Conservation (phyloP, 2,113 vertebrate genomes). For the Antechinus flavipes region DNA sequence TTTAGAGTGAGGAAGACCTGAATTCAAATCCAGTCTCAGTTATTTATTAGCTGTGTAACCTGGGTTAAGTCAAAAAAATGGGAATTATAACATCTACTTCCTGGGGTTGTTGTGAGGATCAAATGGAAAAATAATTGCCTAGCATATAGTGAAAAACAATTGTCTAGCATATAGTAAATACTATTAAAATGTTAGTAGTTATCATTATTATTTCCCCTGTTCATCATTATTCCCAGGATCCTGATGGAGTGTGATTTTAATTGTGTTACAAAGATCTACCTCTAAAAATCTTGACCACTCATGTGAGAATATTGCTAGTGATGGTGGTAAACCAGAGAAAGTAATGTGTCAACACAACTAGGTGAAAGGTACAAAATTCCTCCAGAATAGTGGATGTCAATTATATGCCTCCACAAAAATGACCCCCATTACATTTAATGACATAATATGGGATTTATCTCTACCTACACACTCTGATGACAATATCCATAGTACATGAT, state of each 20-base stretch:
- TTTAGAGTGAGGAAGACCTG: neutral
- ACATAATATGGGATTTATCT: neutral
- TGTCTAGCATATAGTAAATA: neutral
- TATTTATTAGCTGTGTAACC: neutral
- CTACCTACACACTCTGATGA: neutral
- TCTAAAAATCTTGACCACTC: neutral
- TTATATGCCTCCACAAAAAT: neutral
- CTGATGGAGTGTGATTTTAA: neutral
- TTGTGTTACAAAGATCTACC: neutral
- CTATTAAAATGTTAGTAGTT: neutral
- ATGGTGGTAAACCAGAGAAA: neutral
- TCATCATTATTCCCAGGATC: neutral
- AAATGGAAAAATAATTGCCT: neutral
- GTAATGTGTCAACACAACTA: neutral
- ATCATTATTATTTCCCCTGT: neutral
- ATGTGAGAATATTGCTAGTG: neutral
- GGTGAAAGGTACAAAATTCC: neutral
- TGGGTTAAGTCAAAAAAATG: neutral
- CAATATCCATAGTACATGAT: neutral
- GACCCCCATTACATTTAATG: neutral
- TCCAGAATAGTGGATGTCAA: neutral
- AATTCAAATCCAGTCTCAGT: neutral
- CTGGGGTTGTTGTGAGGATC: neutral
- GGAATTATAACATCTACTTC: neutral
- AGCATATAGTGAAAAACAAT: neutral